Percentiles rank a stretch among this genome's conserved stretches.
Conservation (phyloP, 2,797 vertebrate species). For the Brachyrhaphis roseni region DNA sequence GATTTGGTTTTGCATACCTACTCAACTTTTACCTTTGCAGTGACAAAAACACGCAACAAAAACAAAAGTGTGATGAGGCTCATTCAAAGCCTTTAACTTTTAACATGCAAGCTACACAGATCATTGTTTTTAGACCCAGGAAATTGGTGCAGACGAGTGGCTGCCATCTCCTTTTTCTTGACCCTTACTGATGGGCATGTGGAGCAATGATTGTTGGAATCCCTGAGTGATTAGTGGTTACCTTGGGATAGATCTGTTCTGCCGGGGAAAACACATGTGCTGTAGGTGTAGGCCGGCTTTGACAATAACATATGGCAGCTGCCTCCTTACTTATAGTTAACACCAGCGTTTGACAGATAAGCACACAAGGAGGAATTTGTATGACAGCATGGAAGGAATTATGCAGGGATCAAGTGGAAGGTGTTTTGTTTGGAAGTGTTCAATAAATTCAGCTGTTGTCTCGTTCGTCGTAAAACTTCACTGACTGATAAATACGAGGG, state of each 20-base stretch:
- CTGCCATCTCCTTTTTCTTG: slow-evolving; percentile 47
- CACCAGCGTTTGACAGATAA: slow-evolving; percentile 35
- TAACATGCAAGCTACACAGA: slow-evolving; percentile 23
- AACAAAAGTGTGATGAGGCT: slow-evolving; percentile 10
- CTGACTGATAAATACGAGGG: slow-evolving; percentile 43
- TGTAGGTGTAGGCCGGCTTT: slow-evolving; percentile 50
- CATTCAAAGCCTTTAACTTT: slow-evolving; percentile 38
- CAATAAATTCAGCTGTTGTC: slow-evolving; percentile 37
- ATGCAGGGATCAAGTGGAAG: slow-evolving; percentile 23
- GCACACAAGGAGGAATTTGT: slow-evolving; percentile 29
- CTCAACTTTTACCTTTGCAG: not conserved
- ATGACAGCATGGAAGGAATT: slow-evolving; percentile 11
- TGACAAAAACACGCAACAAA: slow-evolving; percentile 3
- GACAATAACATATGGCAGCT: slow-evolving; percentile 59
- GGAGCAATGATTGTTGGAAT: slow-evolving; percentile 56
- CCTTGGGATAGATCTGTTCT: slow-evolving; percentile 55
- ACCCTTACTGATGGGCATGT: slow-evolving; percentile 40
- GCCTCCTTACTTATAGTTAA: slow-evolving; percentile 50
- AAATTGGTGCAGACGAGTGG: slow-evolving; percentile 33
- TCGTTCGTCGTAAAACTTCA: slow-evolving; percentile 24
- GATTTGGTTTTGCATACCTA: not conserved
- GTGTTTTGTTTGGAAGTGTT: slow-evolving; percentile 18
- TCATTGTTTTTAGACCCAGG: slow-evolving; percentile 24
- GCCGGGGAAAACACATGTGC: slow-evolving; percentile 62
- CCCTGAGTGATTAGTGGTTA: slow-evolving; percentile 62